These are phyloP conservation scores for Anastrepha ludens DNA, from an alignment of 1,140 invertebrate species.

Conservation along the genomic window DNA sequence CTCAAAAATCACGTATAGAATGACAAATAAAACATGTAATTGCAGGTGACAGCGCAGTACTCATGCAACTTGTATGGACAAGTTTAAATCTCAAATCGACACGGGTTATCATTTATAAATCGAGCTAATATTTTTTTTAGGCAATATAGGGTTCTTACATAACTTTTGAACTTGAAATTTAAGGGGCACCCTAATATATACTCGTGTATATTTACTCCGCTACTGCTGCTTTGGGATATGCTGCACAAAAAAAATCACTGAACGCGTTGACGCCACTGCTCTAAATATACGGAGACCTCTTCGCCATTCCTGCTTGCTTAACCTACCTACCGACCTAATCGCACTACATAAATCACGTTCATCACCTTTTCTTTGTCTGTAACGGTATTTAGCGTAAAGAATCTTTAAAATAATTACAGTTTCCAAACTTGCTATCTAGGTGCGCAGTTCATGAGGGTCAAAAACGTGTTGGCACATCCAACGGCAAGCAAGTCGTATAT, in stretches of 20 bases:
- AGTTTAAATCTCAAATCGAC: no score
- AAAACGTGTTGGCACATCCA: not conserved
- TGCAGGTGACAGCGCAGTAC: no score
- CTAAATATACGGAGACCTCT: not conserved
- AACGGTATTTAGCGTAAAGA: slow-evolving; percentile 47
- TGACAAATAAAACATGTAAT: no score
- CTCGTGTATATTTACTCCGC: no score
- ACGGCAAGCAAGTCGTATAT: not conserved
- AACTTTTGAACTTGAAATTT: no score
- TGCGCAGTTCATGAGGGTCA: not conserved
- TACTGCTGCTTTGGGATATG: not conserved
- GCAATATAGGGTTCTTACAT: no score
- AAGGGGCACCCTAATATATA: no score
- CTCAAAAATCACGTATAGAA: no score
- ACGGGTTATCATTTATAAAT: no score
- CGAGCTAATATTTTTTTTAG: no score
- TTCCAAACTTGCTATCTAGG: slow-evolving; percentile 31
- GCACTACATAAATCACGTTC: slow-evolving; percentile 33
- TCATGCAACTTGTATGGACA: no score
- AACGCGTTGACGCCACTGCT: not conserved
- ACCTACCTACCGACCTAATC: slow-evolving; percentile 36
- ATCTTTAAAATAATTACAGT: slow-evolving; percentile 55
- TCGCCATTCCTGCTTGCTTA: not conserved
- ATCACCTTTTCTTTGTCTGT: not conserved
- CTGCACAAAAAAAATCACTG: no score